These are phyloP conservation scores for Uloborus diversus DNA, from an alignment of 1,140 invertebrate species.

Conservation along the genomic window DNA sequence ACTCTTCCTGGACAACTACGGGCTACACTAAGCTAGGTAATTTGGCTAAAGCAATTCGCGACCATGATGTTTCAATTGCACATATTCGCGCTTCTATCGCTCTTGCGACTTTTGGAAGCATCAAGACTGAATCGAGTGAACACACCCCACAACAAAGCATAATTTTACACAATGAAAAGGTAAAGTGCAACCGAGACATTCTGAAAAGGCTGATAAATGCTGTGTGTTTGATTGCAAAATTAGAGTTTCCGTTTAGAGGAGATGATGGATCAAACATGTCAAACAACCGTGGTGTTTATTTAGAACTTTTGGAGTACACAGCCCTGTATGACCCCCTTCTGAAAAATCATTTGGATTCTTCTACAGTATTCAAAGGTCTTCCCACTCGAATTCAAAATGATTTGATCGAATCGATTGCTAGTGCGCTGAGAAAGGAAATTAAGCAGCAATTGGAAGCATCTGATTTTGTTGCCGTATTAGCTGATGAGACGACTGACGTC, in stretches of 20 bases:
- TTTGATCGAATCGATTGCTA: slow-evolving; percentile 44
- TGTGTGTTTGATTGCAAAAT: slow-evolving; percentile 10
- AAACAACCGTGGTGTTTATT: slow-evolving; percentile 40
- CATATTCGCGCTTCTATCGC: neutral
- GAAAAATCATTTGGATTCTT: slow-evolving; percentile 30
- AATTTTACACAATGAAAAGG: slow-evolving; percentile 14
- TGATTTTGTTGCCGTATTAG: slow-evolving; percentile 39
- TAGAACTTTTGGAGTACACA: slow-evolving; percentile 19
- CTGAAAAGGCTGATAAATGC: slow-evolving; percentile 17
- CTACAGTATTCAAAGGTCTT: neutral
- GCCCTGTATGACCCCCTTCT: slow-evolving; percentile 15
- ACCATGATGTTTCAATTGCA: neutral
- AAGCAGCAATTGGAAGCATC: slow-evolving; percentile 21
- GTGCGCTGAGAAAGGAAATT: slow-evolving; percentile 21
- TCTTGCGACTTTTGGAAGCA: neutral
- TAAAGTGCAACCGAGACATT: slow-evolving; percentile 33
- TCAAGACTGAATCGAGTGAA: neutral
- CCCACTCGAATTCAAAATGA: slow-evolving; percentile 56
- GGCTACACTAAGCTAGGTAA: slow-evolving; percentile 16
- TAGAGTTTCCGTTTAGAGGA: slow-evolving; percentile 14
- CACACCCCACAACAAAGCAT: neutral
- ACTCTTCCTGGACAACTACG: neutral
- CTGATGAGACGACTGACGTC: slow-evolving; percentile 56
- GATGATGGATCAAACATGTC: slow-evolving; percentile 14
- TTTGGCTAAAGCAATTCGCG: neutral